phyloP scores from a whole-genome alignment of 1,140 invertebrate genomes.

The Drosophila simulans region DNA sequence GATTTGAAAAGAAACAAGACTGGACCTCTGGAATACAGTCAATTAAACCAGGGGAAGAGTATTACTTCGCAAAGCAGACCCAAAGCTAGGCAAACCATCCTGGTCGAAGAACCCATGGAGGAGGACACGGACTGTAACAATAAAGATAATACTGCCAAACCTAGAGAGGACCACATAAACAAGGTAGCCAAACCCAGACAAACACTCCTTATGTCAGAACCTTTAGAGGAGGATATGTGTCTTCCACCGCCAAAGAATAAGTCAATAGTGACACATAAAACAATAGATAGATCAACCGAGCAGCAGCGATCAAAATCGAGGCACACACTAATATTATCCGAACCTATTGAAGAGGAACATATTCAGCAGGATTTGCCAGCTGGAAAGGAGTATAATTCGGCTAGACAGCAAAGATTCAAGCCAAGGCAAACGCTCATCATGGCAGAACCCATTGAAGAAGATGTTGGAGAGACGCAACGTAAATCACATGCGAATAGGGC shows the following conservation, averaged over 20 bases:
- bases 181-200: conserved; percentile 1
- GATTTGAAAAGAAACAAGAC: background rate
- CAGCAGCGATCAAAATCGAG: background rate
- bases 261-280: background rate
- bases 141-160: background rate
- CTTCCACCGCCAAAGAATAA: background rate
- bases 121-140: background rate
- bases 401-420: background rate
- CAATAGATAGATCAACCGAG: background rate
- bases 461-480: background rate
- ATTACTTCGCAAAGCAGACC: background rate
- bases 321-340: background rate
- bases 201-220: background rate
- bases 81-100: conserved; percentile 21
- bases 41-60: background rate
- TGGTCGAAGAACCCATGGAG: conserved; percentile 14
- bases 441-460: conserved; percentile 29
- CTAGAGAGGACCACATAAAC: background rate
- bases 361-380: background rate
- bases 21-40: background rate
- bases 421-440: conserved; percentile 14
- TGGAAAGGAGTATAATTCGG: background rate
- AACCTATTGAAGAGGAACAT: conserved; percentile 7
- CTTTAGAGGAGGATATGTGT: background rate
- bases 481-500: background rate